phyloP scores from a whole-genome alignment of 2,797 vertebrate species.

The Gambusia yucatana region DNA sequence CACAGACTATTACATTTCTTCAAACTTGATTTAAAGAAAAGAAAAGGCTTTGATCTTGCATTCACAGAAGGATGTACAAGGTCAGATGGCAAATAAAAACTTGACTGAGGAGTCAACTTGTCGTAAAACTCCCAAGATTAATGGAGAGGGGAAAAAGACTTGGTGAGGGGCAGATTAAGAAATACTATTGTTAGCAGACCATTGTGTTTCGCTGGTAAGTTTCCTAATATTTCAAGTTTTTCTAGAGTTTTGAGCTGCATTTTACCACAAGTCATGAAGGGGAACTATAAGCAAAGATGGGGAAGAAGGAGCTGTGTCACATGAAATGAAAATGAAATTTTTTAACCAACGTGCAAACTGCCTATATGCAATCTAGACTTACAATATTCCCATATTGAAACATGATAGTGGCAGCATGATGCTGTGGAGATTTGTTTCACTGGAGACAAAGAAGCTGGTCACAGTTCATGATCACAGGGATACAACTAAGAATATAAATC shows the following conservation, averaged over 20 bases:
- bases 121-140: neutral
- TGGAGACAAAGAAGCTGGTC: neutral
- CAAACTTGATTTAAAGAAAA: constrained; percentile 6
- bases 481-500: neutral
- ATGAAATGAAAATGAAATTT: neutral
- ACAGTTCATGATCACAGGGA: neutral
- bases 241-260: neutral
- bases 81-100: neutral
- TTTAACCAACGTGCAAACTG: neutral
- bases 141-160: neutral
- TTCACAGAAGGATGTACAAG: neutral
- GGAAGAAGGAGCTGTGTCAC: neutral
- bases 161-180: neutral
- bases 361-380: too few relatives aligned
- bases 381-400: neutral
- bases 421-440: neutral
- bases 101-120: neutral
- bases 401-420: neutral
- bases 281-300: neutral
- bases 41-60: neutral
- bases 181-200: neutral
- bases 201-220: neutral
- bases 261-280: neutral
- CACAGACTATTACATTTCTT: constrained; percentile 12
- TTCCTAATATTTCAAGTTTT: neutral